Evolutionary conservation across 2,113 vertebrate species (phyloP).

Genomic region (Nycticebus coucang): DNA sequence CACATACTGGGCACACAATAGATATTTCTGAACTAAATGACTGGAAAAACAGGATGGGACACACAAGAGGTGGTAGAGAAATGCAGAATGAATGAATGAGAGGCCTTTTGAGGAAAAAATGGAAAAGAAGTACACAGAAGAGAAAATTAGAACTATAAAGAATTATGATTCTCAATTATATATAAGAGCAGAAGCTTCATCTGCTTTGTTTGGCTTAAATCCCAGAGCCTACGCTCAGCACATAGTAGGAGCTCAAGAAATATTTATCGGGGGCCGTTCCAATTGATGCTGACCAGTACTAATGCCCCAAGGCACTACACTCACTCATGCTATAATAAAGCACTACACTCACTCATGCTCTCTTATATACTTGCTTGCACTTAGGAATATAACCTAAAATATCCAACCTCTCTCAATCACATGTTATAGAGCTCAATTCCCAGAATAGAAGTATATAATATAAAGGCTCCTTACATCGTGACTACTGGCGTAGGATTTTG

Average conservation of each 20-base stretch:
- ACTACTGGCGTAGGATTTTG: neutral
- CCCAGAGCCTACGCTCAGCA: neutral
- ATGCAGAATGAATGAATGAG: neutral
- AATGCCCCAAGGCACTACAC: too few species aligned
- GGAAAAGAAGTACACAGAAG: neutral
- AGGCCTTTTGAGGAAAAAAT: neutral
- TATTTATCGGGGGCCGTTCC: neutral
- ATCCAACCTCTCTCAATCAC: neutral
- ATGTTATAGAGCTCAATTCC: neutral
- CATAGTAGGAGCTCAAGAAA: neutral
- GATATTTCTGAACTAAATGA: neutral
- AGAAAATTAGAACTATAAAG: neutral
- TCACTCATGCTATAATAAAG: neutral
- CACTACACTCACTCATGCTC: neutral
- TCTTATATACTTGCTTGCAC: neutral
- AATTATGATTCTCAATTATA: neutral
- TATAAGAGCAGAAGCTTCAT: neutral
- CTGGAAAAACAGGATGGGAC: neutral
- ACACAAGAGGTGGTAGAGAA: neutral
- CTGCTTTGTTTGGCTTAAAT: neutral
- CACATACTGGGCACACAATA: neutral
- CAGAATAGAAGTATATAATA: neutral
- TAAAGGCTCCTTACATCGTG: slow-evolving; percentile 45
- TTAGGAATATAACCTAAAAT: neutral
- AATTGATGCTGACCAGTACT: neutral